Percentiles rank a stretch among this genome's conserved stretches.
These are phyloP conservation scores for Nansenia antarctica DNA, from an alignment of 2,113 vertebrate genomes.

Conservation along the genomic window DNA sequence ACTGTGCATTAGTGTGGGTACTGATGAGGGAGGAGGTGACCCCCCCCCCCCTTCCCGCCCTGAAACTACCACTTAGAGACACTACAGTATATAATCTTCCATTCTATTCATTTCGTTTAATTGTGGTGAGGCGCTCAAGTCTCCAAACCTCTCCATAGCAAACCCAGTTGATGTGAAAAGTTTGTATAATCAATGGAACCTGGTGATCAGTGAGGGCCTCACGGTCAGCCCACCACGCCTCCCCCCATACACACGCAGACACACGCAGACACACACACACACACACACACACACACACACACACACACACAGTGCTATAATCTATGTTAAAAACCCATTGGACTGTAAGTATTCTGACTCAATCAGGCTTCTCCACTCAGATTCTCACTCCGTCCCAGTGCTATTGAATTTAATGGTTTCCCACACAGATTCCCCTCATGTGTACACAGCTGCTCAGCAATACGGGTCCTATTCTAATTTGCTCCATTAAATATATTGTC, in stretches of 20 bases:
- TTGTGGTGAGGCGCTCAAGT: slow-evolving; percentile 29
- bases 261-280: neutral
- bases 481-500: slow-evolving; percentile 78
- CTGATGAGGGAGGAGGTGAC: neutral
- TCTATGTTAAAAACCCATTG: neutral
- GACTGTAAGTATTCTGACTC: neutral
- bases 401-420: slow-evolving; percentile 62
- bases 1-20: too few relatives aligned
- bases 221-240: slow-evolving; percentile 17
- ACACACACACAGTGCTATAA: neutral
- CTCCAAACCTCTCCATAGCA: slow-evolving; percentile 33
- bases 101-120: slow-evolving; percentile 20
- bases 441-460: slow-evolving; percentile 79
- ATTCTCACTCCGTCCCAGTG: neutral
- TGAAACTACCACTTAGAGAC: slow-evolving; percentile 19
- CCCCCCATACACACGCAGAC: too few relatives aligned
- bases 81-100: too few relatives aligned
- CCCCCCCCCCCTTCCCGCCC: neutral
- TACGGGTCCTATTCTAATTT: slow-evolving; percentile 70
- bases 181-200: slow-evolving; percentile 41
- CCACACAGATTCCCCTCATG: slow-evolving; percentile 62
- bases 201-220: slow-evolving; percentile 39
- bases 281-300: neutral
- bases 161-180: slow-evolving; percentile 31
- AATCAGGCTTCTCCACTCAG: neutral